These are phyloP conservation scores for mouse (Mus musculus) DNA, from an alignment of 2,113 vertebrate genomes.

Conservation along the genomic window DNA sequence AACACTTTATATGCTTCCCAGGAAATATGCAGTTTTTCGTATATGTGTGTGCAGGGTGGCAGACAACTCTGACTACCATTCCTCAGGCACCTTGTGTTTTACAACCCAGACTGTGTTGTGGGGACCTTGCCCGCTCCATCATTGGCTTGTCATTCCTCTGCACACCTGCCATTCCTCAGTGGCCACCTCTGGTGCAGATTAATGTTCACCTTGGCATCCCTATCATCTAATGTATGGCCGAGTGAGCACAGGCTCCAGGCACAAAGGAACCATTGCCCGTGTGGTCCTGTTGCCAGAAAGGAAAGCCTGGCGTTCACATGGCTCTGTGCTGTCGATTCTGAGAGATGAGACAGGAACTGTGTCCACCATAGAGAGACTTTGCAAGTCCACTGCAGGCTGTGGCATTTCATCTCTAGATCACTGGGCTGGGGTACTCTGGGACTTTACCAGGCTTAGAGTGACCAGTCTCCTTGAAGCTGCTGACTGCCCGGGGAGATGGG, in stretches of 20 bases:
- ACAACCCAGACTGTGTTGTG: background rate
- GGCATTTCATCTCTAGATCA: conserved; percentile 42
- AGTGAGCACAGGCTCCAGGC: background rate
- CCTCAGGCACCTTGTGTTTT: background rate
- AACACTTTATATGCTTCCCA: background rate
- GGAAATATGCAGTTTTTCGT: background rate
- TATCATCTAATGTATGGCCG: rapidly evolving
- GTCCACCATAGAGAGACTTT: background rate
- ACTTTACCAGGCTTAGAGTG: background rate
- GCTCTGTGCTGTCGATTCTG: conserved; percentile 61
- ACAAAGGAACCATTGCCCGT: background rate
- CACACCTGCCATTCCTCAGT: background rate
- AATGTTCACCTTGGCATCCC: background rate
- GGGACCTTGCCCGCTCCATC: background rate
- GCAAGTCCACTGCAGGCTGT: background rate
- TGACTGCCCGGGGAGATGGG: conserved; percentile 16
- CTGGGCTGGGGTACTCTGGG: conserved; percentile 58
- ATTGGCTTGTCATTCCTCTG: background rate
- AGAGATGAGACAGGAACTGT: conserved; percentile 33
- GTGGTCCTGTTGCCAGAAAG: background rate
- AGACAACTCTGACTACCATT: background rate
- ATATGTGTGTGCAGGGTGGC: background rate
- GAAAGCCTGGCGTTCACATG: conserved; percentile 19
- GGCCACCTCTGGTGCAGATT: background rate
- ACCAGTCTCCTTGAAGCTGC: background rate